Base-by-base conservation (phyloP, 1,140 invertebrate genomes). In the Saccostrea echinata region DNA sequence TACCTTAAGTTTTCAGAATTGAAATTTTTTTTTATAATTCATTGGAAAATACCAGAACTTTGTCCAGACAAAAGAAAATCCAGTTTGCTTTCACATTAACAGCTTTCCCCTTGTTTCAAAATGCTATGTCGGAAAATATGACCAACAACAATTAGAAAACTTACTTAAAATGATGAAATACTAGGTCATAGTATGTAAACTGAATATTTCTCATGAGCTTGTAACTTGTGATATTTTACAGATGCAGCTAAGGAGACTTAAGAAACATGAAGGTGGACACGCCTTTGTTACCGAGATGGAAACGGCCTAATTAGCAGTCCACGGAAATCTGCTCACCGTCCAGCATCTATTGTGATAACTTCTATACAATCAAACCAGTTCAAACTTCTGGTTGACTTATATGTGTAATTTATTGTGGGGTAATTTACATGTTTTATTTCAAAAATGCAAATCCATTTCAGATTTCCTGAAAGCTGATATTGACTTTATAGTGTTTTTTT, bases 271-370 rank as follows among this genome's bases (percentile, higher is more conserved):
- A 27, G 64, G 64, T 24, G 27, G 64, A 4, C 64, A 71, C 27
- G 64, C 64, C 64, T 71, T 71, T 71, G 64, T 71, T 24, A 71
- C 64, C 13, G 64, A 71, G 64, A 71, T 71, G 64, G 64, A 71
- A 24, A 71, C 64, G 11, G 64, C 64, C 11, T 71, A 71, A 71
- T 24, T 13, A 71, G 64, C 64, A 71, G 30, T 71, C 21, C 55
- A 21, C 12, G 27, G 64, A 71, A 71, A 27, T 71, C 27, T 24
- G 12, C 24, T 24, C 64, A 71, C 64, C 64, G 64, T 71, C 27
- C 64, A 71, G 27, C 64, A 71, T 24, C 24, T 71, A 13, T 24
- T 71, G 64, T 71, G 64, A 71, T 71, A 71, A 57, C 3, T 6
- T 71, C 43, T 71, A 21, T 71, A 71, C 64, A 71, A 71, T 71